These are phyloP conservation scores for Nerophis lumbriciformis DNA, from an alignment of 2,113 vertebrate genomes.

Conservation along the genomic window DNA sequence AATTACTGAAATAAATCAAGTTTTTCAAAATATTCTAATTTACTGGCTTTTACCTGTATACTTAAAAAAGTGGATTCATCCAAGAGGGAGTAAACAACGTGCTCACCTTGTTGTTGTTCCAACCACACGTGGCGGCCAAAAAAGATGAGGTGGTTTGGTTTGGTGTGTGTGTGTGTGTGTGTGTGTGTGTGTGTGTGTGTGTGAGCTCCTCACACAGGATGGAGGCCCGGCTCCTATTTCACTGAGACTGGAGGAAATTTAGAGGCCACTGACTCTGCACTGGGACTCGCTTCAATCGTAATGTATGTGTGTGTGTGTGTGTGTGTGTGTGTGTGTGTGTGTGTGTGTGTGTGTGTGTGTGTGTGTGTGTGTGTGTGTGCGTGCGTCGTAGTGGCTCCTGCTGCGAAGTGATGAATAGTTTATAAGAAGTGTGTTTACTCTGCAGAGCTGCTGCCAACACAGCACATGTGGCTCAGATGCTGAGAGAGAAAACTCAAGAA, in stretches of 20 bases:
- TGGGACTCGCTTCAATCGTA: constrained; percentile 27
- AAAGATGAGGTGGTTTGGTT: constrained; percentile 21
- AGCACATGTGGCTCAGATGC: constrained; percentile 49
- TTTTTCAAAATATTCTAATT: no score
- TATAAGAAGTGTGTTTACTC: constrained; percentile 62
- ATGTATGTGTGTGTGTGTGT: constrained; percentile 12
- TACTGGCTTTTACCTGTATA: no score
- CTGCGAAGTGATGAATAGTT: constrained; percentile 60
- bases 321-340: constrained; percentile 14
- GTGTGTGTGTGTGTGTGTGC: constrained; percentile 9
- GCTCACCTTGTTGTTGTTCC: constrained; percentile 41
- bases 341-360: constrained; percentile 18
- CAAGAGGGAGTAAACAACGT: neutral
- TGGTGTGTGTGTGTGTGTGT: neutral
- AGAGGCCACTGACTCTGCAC: constrained; percentile 45
- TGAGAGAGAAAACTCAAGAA: constrained; percentile 41
- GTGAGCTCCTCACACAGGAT: constrained; percentile 35
- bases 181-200: constrained; percentile 32
- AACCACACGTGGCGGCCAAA: constrained; percentile 20
- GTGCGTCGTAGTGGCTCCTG: constrained; percentile 25
- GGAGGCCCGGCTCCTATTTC: constrained; percentile 55
- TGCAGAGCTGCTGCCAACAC: constrained; percentile 45
- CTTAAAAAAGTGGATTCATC: neutral
- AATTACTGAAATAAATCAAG: no score
- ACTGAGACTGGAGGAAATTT: constrained; percentile 47